A percentile compares a stretch with the other conserved stretches of the same genome.
Evolutionary conservation across 2,888 invertebrate species (phyloP).

Genomic region (Atherix ibis): DNA sequence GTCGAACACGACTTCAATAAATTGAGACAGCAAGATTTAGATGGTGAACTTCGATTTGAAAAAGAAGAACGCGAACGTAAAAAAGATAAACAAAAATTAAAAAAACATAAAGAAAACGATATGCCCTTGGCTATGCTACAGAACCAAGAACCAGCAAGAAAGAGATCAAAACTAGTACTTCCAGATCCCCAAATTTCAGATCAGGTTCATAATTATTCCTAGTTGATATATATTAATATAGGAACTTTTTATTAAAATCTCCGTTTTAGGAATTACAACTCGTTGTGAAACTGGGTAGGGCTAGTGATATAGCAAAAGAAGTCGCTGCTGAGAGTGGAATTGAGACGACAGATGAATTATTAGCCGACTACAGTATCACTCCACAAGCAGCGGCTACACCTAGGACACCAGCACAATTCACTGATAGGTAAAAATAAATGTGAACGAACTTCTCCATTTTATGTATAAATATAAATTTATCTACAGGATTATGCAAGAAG

Average conservation of each 20-base stretch:
- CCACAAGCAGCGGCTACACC: conserved; percentile 57
- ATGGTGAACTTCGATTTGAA: conserved; percentile 80
- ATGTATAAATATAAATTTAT: not conserved
- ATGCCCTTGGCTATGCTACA: conserved; percentile 80
- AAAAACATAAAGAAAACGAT: conserved; percentile 90
- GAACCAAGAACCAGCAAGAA: conserved; percentile 76
- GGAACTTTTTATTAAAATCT: too few species aligned
- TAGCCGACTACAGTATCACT: conserved; percentile 80
- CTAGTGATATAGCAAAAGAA: conserved; percentile 81
- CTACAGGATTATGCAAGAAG: conserved; percentile 68
- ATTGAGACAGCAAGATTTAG: conserved; percentile 80
- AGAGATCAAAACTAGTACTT: conserved; percentile 87
- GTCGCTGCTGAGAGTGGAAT: conserved; percentile 62
- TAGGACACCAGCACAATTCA: conserved; percentile 70
- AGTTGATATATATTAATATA: conserved; percentile 5
- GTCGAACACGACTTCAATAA: conserved; percentile 79
- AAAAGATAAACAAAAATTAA: conserved; percentile 89
- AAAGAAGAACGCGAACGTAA: conserved; percentile 85
- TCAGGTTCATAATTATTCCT: conserved; percentile 35
- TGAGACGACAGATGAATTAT: conserved; percentile 67
- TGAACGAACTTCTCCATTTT: conserved; percentile 23
- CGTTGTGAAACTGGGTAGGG: conserved; percentile 82
- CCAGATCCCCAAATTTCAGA: conserved; percentile 96
- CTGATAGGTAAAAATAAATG: conserved; percentile 59
- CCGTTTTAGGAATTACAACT: conserved; percentile 65